Base-by-base conservation (phyloP, 2,797 vertebrate genomes). In the Sebastes dallii region DNA sequence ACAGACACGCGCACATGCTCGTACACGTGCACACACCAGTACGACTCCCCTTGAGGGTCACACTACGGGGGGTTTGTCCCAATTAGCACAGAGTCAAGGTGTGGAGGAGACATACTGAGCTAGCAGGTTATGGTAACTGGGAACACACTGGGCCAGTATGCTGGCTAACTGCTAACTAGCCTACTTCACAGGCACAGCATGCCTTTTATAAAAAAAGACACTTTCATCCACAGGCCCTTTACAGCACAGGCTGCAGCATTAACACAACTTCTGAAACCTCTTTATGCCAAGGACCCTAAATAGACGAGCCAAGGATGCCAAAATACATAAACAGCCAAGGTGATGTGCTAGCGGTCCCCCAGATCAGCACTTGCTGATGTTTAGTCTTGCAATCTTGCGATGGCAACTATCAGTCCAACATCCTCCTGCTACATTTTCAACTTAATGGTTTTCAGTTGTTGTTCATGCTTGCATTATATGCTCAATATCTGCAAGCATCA, bases 41-140 rank as follows among this genome's bases (percentile, higher is more conserved):
- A 82, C 5, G 25, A 78, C 80, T 73, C 74, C 88, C 91, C 85
- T 81, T 69, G 86, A 88, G 87, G 82, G 80, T 86, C 75, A 85
- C 88, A 84, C 92, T 81, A 70, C 42, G 9, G 90, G 91, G 86
- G 88, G 85, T 89, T 83, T 85, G 91, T 93, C 85, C 92, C 91
- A 93, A 93, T 92, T 93, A 91, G 86, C 89, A 79, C 82, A 80
- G 86, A 87, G 89, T 92, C 86, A 91, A 88, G 77, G 89, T 91
- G 92, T 89, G 82, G 34, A 87, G 88, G 80, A 88, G 81, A 83
- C 90, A 86, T 62, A 89, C 82, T 85, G 89, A 86, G 86, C 80
- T 81, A 86, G 84, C 80, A 90, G 89, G 84, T 90, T 89, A 89
- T 61, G 84, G 88, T 89, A 91, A 88, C 93, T 89, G 88, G 87